A percentile compares a stretch with the other conserved stretches of the same genome.
Evolutionary conservation across 2,113 vertebrate species (phyloP).

Genomic region (Menura novaehollandiae): DNA sequence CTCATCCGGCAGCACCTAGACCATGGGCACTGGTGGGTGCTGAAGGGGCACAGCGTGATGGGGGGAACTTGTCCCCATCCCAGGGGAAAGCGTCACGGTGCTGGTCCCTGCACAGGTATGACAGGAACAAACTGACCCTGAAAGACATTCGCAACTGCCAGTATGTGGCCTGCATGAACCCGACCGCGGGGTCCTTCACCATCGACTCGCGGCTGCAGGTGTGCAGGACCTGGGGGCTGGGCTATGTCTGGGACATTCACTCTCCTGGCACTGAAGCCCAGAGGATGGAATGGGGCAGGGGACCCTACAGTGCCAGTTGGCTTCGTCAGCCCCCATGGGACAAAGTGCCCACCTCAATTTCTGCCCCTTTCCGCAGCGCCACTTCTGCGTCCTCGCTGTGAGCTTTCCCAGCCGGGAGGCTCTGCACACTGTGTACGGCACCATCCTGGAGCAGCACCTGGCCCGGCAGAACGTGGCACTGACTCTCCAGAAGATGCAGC

Average conservation of each 20-base stretch:
- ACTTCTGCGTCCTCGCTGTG: conserved; percentile 72
- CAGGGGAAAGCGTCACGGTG: accelerated
- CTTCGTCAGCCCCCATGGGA: neutral
- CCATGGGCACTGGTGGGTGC: conserved; percentile 72
- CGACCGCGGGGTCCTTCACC: conserved; percentile 71
- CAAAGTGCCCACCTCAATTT: accelerated
- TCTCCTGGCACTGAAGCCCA: neutral
- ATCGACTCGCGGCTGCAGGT: conserved; percentile 78
- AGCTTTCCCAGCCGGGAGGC: conserved; percentile 74
- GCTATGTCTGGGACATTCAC: accelerated
- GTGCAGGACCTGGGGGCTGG: accelerated
- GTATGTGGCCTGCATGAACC: conserved; percentile 80
- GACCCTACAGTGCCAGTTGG: accelerated
- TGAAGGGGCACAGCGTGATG: accelerated
- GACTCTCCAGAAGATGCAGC: conserved; percentile 16
- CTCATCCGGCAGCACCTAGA: conserved; percentile 79
- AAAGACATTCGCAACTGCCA: conserved; percentile 77
- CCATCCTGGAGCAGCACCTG: conserved; percentile 72
- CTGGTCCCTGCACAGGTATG: conserved; percentile 52
- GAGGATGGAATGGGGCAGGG: neutral
- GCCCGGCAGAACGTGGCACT: neutral
- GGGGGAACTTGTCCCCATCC: neutral
- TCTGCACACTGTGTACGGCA: conserved; percentile 65
- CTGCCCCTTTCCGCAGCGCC: conserved; percentile 48
- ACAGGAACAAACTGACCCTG: conserved; percentile 72